Evolutionary conservation across 2,113 vertebrate species (phyloP), one percentile per base, ranked within the genome.

Genomic region (Balaeniceps rex): DNA sequence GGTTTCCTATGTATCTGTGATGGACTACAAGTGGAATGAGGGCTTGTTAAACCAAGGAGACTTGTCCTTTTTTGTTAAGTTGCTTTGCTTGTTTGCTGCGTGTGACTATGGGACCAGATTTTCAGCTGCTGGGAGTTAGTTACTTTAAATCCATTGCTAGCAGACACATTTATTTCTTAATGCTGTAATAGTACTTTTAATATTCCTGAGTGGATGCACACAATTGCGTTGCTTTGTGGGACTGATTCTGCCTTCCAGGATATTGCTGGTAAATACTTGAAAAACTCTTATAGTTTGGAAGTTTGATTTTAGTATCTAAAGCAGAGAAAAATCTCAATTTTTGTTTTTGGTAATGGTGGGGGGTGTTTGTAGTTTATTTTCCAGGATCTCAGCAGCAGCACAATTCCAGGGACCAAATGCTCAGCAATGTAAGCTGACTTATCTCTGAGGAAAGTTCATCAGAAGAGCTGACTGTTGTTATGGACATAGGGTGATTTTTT

Each of bases 401-500:
- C 78, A 76, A 58, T 57, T 80, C 88, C 51, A 89, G 65, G 40
- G 52, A 25, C 19, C 44, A 85, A 80, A 70, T 81, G 17, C 34
- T 93, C 33, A 70, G 78, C 74, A 77, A n/a, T 88, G 26, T 91
- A n/a, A 83, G 21, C 26, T 89, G 63, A 40, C 57, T 63, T 86
- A 46, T 40, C 24, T 86, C 78, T 38, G 25, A 81, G 47, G 77
- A 76, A 83, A 87, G 64, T 54, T 90, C 78, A 28, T 70, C 61
- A 68, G 70, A 60, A 83, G 25, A 83, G 14, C 47, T 76, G 49
- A 16, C 34, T 85, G 75, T 36, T 84, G 68, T 96, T 94, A 88
- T 83, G 71, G 93, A 82, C 95, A 88, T 88, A 71, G 78, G 61
- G 64, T 70, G 51, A 36, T 77, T 46, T 85, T 94, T 46, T 97